Evolutionary conservation across 2,797 vertebrate genomes (phyloP), one percentile per base, ranked within the genome.

Genomic region (Brachymystax lenok): DNA sequence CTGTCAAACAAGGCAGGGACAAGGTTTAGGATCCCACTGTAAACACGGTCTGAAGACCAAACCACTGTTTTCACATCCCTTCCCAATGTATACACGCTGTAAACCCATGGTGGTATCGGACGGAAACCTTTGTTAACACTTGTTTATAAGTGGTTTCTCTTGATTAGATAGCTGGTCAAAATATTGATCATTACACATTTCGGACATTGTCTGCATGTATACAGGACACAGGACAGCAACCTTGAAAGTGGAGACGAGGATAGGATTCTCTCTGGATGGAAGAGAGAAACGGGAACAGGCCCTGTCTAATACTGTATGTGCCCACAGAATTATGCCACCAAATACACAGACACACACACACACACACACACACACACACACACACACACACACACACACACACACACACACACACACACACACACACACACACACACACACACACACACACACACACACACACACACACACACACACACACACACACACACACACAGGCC

Each of bases 151-250:
- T 79, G 84, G 69, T 78, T 59, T 86, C 71, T 83, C 82, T 85
- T 88, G 84, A 87, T 90, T 87, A 80, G 83, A 92, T 84, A 90
- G 74, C 80, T 84, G 24, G 85, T 72, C 72, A 81, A 90, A 88
- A 93, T 92, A 94, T 94, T 92, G 91, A 93, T 91, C 87, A 69
- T 79, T 82, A 90, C 90, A 91, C 83, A 92, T 92, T 91, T 86
- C 56, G 16, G 85, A 92, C 84, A 88, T 84, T 88, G 87, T 86
- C 81, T 80, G 85, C 74, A 80, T 83, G 82, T 88, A 88, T 80
- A 59, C 54, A 59, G 19, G 24, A 27, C 12, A 21, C 27, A 82
- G 69, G 84, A 92, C 82, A 88, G 79, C 78, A 91, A 90, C 90
- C 86, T 79, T 87, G 85, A 71, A 80, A 88, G 85, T 86, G 77